These are phyloP conservation scores for Pocota personata DNA, from an alignment of 2,888 invertebrate species.

Conservation along the genomic window DNA sequence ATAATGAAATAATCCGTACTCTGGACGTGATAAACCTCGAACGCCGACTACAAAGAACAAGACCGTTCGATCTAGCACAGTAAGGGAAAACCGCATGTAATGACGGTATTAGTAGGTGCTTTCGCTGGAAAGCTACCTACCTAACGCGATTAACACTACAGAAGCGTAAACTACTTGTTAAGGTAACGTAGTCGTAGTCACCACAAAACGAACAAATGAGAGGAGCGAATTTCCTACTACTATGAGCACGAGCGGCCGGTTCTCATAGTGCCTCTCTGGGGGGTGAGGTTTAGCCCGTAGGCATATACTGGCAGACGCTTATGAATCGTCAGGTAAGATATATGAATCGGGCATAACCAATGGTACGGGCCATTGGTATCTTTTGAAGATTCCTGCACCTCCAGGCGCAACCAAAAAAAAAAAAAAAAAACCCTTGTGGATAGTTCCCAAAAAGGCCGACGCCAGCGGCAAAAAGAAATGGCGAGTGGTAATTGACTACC, in stretches of 20 bases:
- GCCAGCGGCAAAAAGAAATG: no score
- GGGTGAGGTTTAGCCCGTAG: not conserved
- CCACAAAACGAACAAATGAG: no score
- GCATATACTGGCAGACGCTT: no score
- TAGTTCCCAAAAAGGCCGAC: no score
- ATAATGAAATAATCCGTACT: not conserved
- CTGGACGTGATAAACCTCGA: not conserved
- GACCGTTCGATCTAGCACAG: not conserved
- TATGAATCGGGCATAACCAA: conserved; percentile 3
- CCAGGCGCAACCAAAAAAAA: not conserved
- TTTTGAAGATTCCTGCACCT: not conserved
- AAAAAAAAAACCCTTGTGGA: no score
- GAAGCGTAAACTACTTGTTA: not conserved
- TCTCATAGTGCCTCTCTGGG: not conserved
- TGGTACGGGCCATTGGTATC: not conserved
- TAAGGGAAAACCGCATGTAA: conserved; percentile 10
- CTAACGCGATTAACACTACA: not conserved
- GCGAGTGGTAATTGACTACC: no score
- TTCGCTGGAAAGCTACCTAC: not conserved
- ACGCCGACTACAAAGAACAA: not conserved
- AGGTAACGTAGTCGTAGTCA: no score
- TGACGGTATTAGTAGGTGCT: not conserved
- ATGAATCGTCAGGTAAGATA: not conserved
- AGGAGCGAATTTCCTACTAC: no score
- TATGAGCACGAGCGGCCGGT: not conserved